Conservation (phyloP, 2,113 vertebrate species). For the Chinchilla lanigera region DNA sequence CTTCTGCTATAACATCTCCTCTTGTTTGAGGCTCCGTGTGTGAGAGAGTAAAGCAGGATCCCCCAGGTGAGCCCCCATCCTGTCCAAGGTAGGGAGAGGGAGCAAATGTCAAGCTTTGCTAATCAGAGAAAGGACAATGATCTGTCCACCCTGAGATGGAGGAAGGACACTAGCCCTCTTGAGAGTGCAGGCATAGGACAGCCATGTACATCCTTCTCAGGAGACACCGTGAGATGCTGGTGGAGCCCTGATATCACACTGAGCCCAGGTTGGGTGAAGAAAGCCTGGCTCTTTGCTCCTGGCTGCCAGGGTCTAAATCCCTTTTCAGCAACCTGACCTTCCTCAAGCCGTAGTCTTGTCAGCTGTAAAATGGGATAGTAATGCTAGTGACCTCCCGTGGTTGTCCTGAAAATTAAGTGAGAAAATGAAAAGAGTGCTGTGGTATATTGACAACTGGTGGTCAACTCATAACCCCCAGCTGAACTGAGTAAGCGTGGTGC, state of each 20-base stretch:
- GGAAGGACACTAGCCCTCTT: background rate
- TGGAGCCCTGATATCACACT: background rate
- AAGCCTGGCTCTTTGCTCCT: background rate
- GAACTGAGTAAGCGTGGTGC: too few species aligned
- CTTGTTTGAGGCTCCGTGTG: background rate
- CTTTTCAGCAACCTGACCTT: background rate
- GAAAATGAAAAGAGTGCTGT: background rate
- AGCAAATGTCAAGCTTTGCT: background rate
- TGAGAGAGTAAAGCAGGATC: background rate
- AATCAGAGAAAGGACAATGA: background rate
- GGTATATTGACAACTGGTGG: too few species aligned
- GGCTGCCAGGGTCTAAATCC: background rate
- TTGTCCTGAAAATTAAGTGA: background rate
- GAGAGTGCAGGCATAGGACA: background rate
- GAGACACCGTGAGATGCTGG: background rate
- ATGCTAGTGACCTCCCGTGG: background rate
- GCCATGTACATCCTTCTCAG: background rate
- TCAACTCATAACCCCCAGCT: too few species aligned
- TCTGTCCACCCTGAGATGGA: background rate
- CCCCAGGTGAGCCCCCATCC: too few species aligned
- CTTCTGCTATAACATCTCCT: background rate
- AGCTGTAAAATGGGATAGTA: background rate
- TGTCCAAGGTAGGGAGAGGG: background rate
- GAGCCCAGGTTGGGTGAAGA: accelerated
- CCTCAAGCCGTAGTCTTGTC: background rate